These are phyloP conservation scores for Eurosta solidaginis DNA, from an alignment of 1,140 invertebrate species.

Conservation along the genomic window DNA sequence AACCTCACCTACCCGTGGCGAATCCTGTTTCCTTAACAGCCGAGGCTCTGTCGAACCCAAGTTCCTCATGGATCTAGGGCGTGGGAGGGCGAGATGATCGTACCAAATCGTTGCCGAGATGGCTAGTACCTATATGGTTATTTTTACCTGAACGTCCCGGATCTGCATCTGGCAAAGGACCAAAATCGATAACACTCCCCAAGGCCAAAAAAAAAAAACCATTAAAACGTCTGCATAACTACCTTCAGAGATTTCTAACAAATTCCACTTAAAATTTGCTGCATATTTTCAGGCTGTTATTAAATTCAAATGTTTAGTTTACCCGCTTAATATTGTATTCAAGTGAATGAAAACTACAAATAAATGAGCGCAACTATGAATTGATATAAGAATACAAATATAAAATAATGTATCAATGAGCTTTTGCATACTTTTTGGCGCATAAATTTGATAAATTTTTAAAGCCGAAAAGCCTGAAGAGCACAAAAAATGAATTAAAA, in stretches of 20 bases:
- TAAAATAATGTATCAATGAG: background rate
- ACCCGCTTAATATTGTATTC: background rate
- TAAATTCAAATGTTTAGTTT: conserved; percentile 27
- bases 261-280: background rate
- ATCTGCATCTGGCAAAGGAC: too few relatives aligned
- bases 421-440: background rate
- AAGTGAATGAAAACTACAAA: background rate
- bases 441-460: background rate
- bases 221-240: background rate
- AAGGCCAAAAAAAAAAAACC: background rate
- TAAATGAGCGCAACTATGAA: background rate
- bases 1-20: too few relatives aligned
- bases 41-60: too few relatives aligned
- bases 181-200: too few relatives aligned
- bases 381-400: background rate
- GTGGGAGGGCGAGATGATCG: too few relatives aligned
- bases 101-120: too few relatives aligned
- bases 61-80: too few relatives aligned
- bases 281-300: conserved; percentile 6
- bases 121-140: too few relatives aligned
- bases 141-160: too few relatives aligned
- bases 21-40: too few relatives aligned
- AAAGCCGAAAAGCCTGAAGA: too few relatives aligned
- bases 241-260: background rate
- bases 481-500: background rate